Base-by-base conservation (phyloP, 2,113 vertebrate species). In the Sterna hirundo region DNA sequence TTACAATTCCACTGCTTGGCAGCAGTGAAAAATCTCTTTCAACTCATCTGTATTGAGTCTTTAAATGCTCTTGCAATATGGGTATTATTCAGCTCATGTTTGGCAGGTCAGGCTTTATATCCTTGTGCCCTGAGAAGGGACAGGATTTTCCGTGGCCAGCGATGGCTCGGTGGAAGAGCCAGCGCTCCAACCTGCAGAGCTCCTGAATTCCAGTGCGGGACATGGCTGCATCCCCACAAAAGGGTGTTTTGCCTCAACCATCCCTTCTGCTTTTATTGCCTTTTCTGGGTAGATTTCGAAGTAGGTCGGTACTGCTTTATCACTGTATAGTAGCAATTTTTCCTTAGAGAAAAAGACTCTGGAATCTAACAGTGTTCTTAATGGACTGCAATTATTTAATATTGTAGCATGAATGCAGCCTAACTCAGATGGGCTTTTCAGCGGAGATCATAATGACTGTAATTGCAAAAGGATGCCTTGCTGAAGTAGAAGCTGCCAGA, bases 381-480 rank as follows among this genome's bases (percentile, higher is more conserved):
- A 91, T 95, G 94, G 95, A 68, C 71, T 93, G 70, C 80, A 97
- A 25, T 97, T 97, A 97, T 85, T 98, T 94, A 94, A 92, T 97
- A 86, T 52, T 62, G 70, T 68, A 85, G 71, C 72, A 23, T 68
- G 88, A 90, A 57, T 76, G 64, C 58, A 83, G 36, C 78, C 94
- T 72, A 34, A 29, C 71, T 94, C 76, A 66, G 90, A 94, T 86
- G 75, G 95, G 94, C 88, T 96, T 95, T 95, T 49, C 95, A 87
- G 6, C 38, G 22, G 85, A 84, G 66, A 76, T 92, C 70, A 15
- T 98, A 96, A 98, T 97, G 96, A 84, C 90, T 97, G 40, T 98
- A 97, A 98, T 98, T 98, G 96, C 81, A 58, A 88, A 94, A 95
- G 96, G 96, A 96, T 96, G 97, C 97, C 96, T 97, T 88, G 65